Base-by-base conservation (phyloP, 1,140 invertebrate genomes). In the Drosophila melanica region DNA sequence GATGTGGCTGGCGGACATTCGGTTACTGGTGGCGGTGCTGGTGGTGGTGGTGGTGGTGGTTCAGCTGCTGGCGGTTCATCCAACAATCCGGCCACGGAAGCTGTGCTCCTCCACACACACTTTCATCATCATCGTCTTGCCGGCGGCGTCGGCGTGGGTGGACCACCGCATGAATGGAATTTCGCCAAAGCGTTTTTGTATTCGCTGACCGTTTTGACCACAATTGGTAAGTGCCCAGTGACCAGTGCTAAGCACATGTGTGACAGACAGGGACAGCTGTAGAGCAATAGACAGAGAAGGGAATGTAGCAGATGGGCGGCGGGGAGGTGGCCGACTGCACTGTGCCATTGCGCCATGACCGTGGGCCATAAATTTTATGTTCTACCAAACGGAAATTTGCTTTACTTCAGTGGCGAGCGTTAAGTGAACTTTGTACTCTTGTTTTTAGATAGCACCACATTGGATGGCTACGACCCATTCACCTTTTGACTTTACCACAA, bases 141-240 rank as follows among this genome's bases (percentile, higher is more conserved):
- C 85, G 96, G 71, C 57, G 77, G 72, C 20, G 79, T 68, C 57
- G 75, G 70, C 33, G 82, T 67, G 41, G 79, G 75, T 30, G 84
- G 84, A 70, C 91, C 94, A 57, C 93, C 95, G 27, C 95, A 95
- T 89, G 96, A 97, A 85, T 99, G 97, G 97, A 98, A 96, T 81
- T 97, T 98, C 89, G 96, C 97, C 20, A 96, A 97, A 90, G 97
- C 98, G 12, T 98, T 98, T 92, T 94, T 99, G 18, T 99, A 99
- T 93, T 98, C 98, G 12, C 94, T 99, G 55, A 99, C 98, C 16
- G 97, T 99, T 50, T 95, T 99, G 39, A 99, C 98, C 4, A 99
- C 98, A 66, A 98, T 99, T 91, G 98, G 98, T 98, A 93, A 95
- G 96, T 95, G 54, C 84, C 77, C 41, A 10, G 11, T 48, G 64